Evolutionary conservation across 2,797 vertebrate genomes (phyloP), one percentile per base, ranked within the genome.

Genomic region (Mormyrus hasselquistii): DNA sequence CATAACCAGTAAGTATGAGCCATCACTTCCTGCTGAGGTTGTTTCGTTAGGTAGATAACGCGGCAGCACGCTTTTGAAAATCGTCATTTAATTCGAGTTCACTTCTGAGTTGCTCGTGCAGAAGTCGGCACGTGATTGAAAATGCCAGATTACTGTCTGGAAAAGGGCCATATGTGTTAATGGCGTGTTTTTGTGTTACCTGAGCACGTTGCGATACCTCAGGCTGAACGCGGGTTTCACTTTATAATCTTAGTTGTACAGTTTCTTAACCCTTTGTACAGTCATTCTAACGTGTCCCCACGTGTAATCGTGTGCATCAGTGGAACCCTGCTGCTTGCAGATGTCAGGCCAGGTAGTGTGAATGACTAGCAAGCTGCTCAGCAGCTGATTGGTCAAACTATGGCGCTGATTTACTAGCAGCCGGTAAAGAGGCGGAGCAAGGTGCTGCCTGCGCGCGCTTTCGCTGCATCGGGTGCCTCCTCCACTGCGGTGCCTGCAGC

Each of bases 111-210:
- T 79, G 16, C 38, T 44, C 38, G 12, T 1, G 4, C 10, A 38
- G 25, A 69, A 14, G 12, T 69, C 41, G 16, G 16, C 16, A 12
- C 29, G 0, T 73, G 65, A 73, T 73, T 38, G 25, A 73, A 94
- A 94, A 94, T 94, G 94, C 94, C 93, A 95, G 38, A 44, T n/a
- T 76, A 19, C 73, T 34, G 38, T n/a, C 38, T 44, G 25, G 73
- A 19, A 76, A 76, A 41, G 34, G 73, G 16, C 6, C 73, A n/a
- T 79, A 9, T n/a, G 41, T 41, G 19, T 73, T n/a, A 19, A 2
- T n/a, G 44, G 14, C 57, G 34, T 86, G 62, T 22, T 53, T 88
- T 88, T 90, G 90, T 10, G 88, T 89, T 89, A 91, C 89, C 76
- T 87, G 52, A 65, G 89, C 87, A 52, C 12, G 73, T 85, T 89